Evolutionary conservation across 2,888 invertebrate species (phyloP).

Genomic region (Octodonta nipae): DNA sequence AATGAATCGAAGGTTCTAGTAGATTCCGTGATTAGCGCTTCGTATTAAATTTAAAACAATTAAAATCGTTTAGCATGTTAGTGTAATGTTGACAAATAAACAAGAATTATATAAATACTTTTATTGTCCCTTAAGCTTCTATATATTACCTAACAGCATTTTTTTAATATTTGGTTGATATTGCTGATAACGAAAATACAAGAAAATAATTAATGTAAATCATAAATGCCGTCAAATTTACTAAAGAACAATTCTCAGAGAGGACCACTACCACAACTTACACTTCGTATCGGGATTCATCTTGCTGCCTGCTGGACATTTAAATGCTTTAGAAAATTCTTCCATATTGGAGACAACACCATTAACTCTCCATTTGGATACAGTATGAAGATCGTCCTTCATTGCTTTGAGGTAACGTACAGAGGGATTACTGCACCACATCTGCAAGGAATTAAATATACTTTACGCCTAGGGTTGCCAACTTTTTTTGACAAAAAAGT

Average conservation of each 20-base stretch:
- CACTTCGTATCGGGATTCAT: conserved; percentile 34
- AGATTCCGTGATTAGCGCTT: not conserved
- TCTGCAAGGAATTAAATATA: conserved; percentile 20
- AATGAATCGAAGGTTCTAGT: too few relatives aligned
- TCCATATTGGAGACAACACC: conserved; percentile 33
- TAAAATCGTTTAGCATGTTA: not conserved
- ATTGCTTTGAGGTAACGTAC: conserved; percentile 20
- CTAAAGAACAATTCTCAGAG: not conserved
- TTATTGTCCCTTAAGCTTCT: too few relatives aligned
- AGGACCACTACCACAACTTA: conserved; percentile 25
- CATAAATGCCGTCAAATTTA: too few relatives aligned
- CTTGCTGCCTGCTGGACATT: conserved; percentile 26
- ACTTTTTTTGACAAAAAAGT: too few relatives aligned
- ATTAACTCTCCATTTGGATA: conserved; percentile 28
- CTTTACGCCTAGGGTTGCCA: too few relatives aligned
- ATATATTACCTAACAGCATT: too few relatives aligned
- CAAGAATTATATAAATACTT: not conserved
- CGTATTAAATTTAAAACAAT: not conserved
- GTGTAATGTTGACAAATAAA: not conserved
- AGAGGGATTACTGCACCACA: conserved; percentile 31
- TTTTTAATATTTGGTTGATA: too few relatives aligned
- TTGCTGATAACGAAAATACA: too few relatives aligned
- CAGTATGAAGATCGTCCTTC: conserved; percentile 13
- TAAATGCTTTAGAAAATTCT: conserved; percentile 31
- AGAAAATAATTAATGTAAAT: too few relatives aligned